These are phyloP conservation scores for Melanchra persicariae DNA, from an alignment of 2,888 invertebrate genomes.

Conservation along the genomic window DNA sequence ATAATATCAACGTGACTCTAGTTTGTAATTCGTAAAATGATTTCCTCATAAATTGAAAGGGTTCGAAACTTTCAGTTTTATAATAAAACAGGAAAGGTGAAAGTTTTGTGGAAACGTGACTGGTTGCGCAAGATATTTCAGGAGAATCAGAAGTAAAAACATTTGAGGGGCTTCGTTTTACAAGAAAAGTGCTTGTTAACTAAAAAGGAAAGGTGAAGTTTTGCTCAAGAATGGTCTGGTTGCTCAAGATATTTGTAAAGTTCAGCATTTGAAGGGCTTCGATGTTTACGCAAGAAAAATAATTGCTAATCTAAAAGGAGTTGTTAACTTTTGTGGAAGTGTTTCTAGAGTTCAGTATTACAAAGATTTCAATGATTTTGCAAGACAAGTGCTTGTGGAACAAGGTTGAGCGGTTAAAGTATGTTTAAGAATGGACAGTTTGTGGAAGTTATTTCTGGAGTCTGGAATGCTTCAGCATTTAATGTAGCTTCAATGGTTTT, in stretches of 20 bases:
- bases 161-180: slow-evolving; percentile 12
- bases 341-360: not conserved
- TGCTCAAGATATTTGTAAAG: not conserved
- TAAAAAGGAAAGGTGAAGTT: not conserved
- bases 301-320: not conserved
- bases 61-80: slow-evolving; percentile 11
- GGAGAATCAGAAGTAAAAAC: not conserved
- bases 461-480: not conserved
- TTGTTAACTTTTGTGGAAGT: too few species aligned
- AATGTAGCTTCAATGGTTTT: not conserved
- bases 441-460: not conserved
- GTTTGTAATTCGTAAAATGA: not conserved
- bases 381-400: not conserved
- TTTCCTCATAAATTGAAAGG: not conserved
- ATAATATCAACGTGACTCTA: slow-evolving; percentile 11
- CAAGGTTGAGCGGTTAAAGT: not conserved
- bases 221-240: not conserved
- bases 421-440: too few species aligned
- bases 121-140: slow-evolving; percentile 4
- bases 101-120: not conserved
- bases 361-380: not conserved
- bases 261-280: not conserved
- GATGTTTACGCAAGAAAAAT: not conserved
- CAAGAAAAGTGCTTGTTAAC: not conserved
- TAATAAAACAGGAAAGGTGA: not conserved